Percentiles rank a stretch among this genome's conserved stretches.
These are phyloP conservation scores for Eurystomus glaucurus DNA, from an alignment of 2,797 vertebrate species.

Conservation along the genomic window DNA sequence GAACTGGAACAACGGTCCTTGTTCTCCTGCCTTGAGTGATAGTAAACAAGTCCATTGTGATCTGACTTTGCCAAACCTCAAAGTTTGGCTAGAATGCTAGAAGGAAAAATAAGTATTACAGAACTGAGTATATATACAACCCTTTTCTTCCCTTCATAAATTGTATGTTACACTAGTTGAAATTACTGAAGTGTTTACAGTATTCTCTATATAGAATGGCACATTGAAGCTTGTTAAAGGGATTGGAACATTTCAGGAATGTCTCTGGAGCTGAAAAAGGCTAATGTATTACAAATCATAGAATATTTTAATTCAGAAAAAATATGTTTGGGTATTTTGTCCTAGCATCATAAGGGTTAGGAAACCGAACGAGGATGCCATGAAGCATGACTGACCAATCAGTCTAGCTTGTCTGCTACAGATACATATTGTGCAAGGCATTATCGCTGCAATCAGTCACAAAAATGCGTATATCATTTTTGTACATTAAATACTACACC, in stretches of 20 bases:
- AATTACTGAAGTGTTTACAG: constrained; percentile 31
- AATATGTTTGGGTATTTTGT: constrained; percentile 56
- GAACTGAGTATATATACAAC: constrained; percentile 40
- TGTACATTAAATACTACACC: constrained; percentile 76
- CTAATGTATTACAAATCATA: constrained; percentile 68
- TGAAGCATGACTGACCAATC: constrained; percentile 63
- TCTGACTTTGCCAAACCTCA: constrained; percentile 25
- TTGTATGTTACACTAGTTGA: constrained; percentile 33
- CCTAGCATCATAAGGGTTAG: constrained; percentile 62
- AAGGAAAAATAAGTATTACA: constrained; percentile 62
- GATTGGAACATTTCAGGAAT: constrained; percentile 60
- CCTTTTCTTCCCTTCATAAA: constrained; percentile 49
- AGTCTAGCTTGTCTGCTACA: constrained; percentile 62
- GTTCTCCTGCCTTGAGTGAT: constrained; percentile 44
- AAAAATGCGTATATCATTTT: constrained; percentile 69
- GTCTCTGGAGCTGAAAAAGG: constrained; percentile 67
- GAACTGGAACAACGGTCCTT: background rate
- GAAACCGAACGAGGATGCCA: constrained; percentile 45
- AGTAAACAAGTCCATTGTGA: constrained; percentile 35
- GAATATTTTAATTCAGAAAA: constrained; percentile 73
- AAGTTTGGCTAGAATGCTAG: constrained; percentile 42
- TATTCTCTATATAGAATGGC: constrained; percentile 64
- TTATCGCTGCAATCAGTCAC: constrained; percentile 56
- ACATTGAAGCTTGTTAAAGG: constrained; percentile 66
- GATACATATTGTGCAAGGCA: constrained; percentile 74